Conservation (phyloP, 2,113 vertebrate genomes). For the Corydoras sp. region DNA sequence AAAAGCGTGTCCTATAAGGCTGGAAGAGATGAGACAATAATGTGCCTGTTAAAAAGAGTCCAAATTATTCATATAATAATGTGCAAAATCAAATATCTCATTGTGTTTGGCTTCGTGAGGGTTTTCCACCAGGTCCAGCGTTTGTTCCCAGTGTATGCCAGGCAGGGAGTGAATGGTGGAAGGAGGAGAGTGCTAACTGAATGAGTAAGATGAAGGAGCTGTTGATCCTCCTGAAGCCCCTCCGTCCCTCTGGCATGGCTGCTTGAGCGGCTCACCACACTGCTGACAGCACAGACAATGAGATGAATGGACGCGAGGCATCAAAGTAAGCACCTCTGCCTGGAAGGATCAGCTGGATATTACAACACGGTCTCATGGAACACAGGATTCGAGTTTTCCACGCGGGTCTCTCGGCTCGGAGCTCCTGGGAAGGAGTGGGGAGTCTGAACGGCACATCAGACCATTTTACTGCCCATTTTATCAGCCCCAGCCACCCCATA, state of each 20-base stretch:
- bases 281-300: slow-evolving; percentile 36
- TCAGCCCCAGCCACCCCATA: too few species aligned
- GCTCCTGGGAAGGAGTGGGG: slow-evolving; percentile 4
- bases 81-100: too few species aligned
- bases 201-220: slow-evolving; percentile 26
- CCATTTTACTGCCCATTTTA: too few species aligned
- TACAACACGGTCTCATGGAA: slow-evolving; percentile 51
- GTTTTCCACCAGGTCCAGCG: too few species aligned
- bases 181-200: slow-evolving; percentile 10
- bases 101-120: too few species aligned
- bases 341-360: slow-evolving; percentile 57
- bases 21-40: too few species aligned
- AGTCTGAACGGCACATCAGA: background rate
- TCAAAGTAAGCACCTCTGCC: slow-evolving; percentile 50
- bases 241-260: slow-evolving; percentile 40
- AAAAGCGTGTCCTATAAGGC: background rate
- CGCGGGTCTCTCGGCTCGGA: background rate
- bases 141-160: too few species aligned
- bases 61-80: too few species aligned
- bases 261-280: slow-evolving; percentile 50
- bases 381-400: slow-evolving; percentile 51
- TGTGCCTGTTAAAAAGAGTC: too few species aligned
- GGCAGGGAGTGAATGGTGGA: background rate
- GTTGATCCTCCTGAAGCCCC: slow-evolving; percentile 24
- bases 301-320: slow-evolving; percentile 54